A percentile compares a stretch with the other conserved stretches of the same genome.
Evolutionary conservation across 2,113 vertebrate genomes (phyloP).

Genomic region (Neopipo cinnamomea): DNA sequence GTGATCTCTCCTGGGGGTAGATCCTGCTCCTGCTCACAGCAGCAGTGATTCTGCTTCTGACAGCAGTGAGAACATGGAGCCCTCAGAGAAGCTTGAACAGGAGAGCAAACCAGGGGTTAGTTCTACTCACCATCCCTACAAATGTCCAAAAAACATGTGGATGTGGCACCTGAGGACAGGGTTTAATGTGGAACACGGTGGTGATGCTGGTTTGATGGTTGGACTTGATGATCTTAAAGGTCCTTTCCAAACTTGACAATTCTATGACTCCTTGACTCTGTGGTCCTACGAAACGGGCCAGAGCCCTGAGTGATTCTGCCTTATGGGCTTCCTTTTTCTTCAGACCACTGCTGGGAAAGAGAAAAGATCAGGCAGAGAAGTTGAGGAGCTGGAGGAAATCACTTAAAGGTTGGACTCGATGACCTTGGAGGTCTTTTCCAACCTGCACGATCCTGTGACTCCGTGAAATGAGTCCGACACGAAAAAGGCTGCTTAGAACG

Average conservation of each 20-base stretch:
- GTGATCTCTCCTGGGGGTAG: neutral
- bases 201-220: neutral
- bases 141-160: neutral
- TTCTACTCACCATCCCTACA: neutral
- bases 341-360: neutral
- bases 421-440: neutral
- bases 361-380: neutral
- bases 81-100: neutral
- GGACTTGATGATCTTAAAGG: neutral
- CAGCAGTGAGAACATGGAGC: neutral
- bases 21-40: neutral
- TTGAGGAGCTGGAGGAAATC: neutral
- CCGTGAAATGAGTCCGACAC: neutral
- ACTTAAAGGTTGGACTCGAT: fast-evolving
- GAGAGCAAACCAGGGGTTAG: neutral
- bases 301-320: neutral
- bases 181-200: neutral
- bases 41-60: neutral
- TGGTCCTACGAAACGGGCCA: neutral
- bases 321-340: neutral
- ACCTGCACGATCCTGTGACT: too few species aligned
- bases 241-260: neutral
- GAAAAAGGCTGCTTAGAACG: neutral
- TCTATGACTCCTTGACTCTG: neutral
- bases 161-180: neutral